A percentile compares a stretch with the other conserved stretches of the same genome.
These are phyloP conservation scores for Entomobrya multifasciata DNA, from an alignment of 2,888 invertebrate genomes.

Conservation along the genomic window DNA sequence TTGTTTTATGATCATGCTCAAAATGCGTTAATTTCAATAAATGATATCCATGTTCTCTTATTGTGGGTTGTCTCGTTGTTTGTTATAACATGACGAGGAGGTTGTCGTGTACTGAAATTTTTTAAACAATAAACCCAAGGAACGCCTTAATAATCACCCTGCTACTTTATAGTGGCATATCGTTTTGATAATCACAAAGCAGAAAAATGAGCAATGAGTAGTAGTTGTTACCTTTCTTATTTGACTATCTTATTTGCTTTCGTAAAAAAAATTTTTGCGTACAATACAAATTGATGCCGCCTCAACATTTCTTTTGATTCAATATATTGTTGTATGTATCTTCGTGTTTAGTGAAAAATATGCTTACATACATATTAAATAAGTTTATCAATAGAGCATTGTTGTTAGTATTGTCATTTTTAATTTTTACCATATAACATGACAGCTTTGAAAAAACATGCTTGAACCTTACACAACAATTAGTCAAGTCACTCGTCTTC, in stretches of 20 bases:
- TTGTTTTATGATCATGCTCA: slow-evolving; percentile 35
- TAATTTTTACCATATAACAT: neutral
- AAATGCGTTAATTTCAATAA: slow-evolving; percentile 34
- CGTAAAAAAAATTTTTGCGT: no score
- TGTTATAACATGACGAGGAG: slow-evolving; percentile 1
- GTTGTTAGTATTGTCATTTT: neutral
- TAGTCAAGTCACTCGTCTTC: slow-evolving; percentile 29
- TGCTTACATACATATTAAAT: no score
- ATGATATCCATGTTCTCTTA: neutral
- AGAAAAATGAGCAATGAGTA: no score
- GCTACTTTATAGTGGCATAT: neutral
- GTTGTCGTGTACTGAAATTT: slow-evolving; percentile 1
- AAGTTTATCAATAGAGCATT: slow-evolving; percentile 19
- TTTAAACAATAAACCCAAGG: slow-evolving; percentile 53
- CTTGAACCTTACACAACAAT: slow-evolving; percentile 56
- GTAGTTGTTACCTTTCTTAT: no score
- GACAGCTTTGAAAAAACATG: slow-evolving; percentile 4
- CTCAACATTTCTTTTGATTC: no score
- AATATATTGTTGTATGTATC: no score
- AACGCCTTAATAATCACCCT: slow-evolving; percentile 35
- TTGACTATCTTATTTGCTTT: no score
- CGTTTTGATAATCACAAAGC: no score
- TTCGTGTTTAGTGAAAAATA: no score
- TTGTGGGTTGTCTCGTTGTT: neutral
- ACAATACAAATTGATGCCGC: no score